A percentile compares a stretch with the other conserved stretches of the same genome.
phyloP scores from a whole-genome alignment of 2,797 vertebrate species.

The Holocentrus rufus region DNA sequence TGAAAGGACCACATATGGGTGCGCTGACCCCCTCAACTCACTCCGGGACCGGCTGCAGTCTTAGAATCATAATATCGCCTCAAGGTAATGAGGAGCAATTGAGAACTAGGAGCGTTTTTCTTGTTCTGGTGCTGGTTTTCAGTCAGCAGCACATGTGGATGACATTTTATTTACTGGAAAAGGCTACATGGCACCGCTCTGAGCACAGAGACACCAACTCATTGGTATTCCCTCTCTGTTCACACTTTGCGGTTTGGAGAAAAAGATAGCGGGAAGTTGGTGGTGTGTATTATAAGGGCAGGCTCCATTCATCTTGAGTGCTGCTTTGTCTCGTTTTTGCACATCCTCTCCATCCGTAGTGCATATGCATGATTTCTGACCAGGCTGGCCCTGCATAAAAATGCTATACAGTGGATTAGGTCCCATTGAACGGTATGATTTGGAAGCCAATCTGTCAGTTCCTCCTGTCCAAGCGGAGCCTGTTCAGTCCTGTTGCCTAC shows the following conservation, averaged over 20 bases:
- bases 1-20: conserved; percentile 64
- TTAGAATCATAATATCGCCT: conserved; percentile 57
- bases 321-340: conserved; percentile 48
- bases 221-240: conserved; percentile 66
- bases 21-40: conserved; percentile 62
- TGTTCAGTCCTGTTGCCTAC: conserved; percentile 75
- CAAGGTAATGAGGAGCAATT: conserved; percentile 52
- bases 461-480: conserved; percentile 72
- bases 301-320: conserved; percentile 29
- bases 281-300: conserved; percentile 50
- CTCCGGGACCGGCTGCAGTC: conserved; percentile 49
- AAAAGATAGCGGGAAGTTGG: conserved; percentile 37
- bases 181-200: conserved; percentile 42
- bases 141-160: conserved; percentile 62
- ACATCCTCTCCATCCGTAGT: conserved; percentile 36
- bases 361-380: conserved; percentile 67
- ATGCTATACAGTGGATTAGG: conserved; percentile 72
- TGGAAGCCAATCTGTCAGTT: conserved; percentile 76
- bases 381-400: conserved; percentile 58
- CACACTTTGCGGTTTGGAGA: conserved; percentile 26
- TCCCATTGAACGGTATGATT: conserved; percentile 76
- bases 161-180: conserved; percentile 68
- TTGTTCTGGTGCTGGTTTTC: conserved; percentile 44
- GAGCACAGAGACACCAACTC: conserved; percentile 43
- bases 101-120: conserved; percentile 45